Conservation (phyloP, 2,888 invertebrate genomes). For the Resseliella maxima region DNA sequence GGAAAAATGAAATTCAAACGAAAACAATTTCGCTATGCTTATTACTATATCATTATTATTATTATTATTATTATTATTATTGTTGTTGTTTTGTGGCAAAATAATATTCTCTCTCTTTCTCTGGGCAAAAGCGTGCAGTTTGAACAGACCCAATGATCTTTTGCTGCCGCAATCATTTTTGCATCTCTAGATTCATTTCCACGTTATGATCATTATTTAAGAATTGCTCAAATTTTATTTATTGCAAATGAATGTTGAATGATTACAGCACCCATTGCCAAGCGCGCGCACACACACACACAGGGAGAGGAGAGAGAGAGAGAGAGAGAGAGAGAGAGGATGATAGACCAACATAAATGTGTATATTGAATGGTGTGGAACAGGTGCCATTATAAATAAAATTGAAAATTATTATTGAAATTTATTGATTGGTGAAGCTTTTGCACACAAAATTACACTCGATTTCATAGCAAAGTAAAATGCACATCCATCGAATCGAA, state of each 20-base stretch:
- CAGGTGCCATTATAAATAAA: slow-evolving; percentile 55
- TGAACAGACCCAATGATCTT: background rate
- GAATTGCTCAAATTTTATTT: slow-evolving; percentile 55
- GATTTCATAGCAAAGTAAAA: background rate
- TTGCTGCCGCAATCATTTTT: slow-evolving; percentile 38
- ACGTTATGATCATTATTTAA: slow-evolving; percentile 53
- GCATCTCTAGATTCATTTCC: slow-evolving; percentile 33
- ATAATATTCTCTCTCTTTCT: background rate
- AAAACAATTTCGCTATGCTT: slow-evolving; percentile 51
- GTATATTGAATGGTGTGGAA: slow-evolving; percentile 23
- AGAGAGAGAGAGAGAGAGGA: too few species aligned
- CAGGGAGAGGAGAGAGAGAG: background rate
- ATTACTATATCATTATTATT: slow-evolving; percentile 49
- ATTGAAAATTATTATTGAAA: slow-evolving; percentile 55
- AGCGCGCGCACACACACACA: background rate
- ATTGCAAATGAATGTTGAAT: slow-evolving; percentile 55
- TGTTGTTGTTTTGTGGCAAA: background rate
- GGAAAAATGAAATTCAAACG: slow-evolving; percentile 46
- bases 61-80: slow-evolving; percentile 14
- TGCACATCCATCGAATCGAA: slow-evolving; percentile 6
- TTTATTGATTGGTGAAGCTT: slow-evolving; percentile 55
- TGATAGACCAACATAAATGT: too few species aligned
- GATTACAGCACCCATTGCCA: slow-evolving; percentile 13
- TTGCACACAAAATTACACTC: background rate
- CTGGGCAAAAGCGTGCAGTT: background rate